Conservation (phyloP, 2,888 invertebrate species). For the Cheilosia urbana region DNA sequence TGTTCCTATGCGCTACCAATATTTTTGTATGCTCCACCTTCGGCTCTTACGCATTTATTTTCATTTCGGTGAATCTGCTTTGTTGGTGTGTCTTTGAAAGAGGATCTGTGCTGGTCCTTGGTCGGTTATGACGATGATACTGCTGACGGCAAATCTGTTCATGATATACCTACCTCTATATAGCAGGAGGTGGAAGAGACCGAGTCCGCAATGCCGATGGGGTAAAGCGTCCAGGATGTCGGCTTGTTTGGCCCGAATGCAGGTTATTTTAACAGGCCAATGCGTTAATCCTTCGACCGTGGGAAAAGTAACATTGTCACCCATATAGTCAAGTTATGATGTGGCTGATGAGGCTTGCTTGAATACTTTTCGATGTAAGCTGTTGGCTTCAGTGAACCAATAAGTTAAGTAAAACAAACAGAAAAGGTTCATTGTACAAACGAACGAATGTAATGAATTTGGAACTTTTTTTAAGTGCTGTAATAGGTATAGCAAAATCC, state of each 20-base stretch:
- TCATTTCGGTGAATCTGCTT: conserved; percentile 69
- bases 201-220: conserved; percentile 10
- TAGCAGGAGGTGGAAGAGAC: background rate
- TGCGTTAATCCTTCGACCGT: conserved; percentile 62
- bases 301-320: conserved; percentile 63
- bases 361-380: background rate
- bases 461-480: no score
- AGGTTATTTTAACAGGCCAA: conserved; percentile 62
- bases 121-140: conserved; percentile 60
- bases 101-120: conserved; percentile 54
- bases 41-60: conserved; percentile 59
- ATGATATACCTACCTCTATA: conserved; percentile 28
- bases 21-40: conserved; percentile 60
- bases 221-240: conserved; percentile 50
- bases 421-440: no score
- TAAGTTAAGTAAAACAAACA: no score
- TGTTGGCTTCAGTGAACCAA: no score
- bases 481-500: no score
- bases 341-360: background rate
- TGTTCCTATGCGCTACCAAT: conserved; percentile 53
- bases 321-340: conserved; percentile 2
- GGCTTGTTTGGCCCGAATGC: conserved; percentile 59
- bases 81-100: conserved; percentile 66
- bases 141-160: conserved; percentile 60
- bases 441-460: no score